phyloP scores from a whole-genome alignment of 2,113 vertebrate species.

The Oxyruncus cristatus region DNA sequence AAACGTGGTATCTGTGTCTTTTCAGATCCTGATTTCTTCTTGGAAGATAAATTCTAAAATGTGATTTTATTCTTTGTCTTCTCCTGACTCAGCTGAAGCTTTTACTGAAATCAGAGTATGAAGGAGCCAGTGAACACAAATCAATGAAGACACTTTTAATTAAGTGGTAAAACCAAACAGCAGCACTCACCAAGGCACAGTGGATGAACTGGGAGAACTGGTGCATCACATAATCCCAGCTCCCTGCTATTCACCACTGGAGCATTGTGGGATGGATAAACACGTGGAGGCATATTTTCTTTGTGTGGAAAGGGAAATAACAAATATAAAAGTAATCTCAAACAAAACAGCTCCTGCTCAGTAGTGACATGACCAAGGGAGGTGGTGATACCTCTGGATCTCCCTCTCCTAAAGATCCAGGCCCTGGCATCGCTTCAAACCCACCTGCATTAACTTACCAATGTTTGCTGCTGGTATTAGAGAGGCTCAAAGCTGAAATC shows the following conservation, averaged over 20 bases:
- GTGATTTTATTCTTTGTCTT: background rate
- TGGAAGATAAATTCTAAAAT: background rate
- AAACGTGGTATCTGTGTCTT: rapidly evolving
- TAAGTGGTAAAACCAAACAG: background rate
- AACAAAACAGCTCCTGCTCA: background rate
- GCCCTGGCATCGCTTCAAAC: background rate
- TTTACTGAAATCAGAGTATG: background rate
- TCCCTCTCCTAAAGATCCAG: background rate
- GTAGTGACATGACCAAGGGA: background rate
- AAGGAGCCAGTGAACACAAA: background rate
- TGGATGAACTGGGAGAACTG: background rate
- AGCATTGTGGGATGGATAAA: background rate
- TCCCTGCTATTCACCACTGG: background rate
- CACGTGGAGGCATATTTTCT: background rate
- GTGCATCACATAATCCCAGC: rapidly evolving
- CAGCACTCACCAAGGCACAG: background rate
- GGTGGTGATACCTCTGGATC: background rate
- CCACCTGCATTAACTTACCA: too few relatives aligned
- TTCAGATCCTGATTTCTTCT: background rate
- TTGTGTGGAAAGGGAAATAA: background rate
- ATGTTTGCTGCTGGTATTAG: background rate
- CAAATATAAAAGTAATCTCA: background rate
- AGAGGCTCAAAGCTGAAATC: background rate
- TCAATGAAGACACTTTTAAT: background rate
- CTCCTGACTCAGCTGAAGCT: background rate